Evolutionary conservation across 1,140 invertebrate genomes (phyloP), one percentile per base, ranked within the genome.

Genomic region (Leptopilina boulardi): DNA sequence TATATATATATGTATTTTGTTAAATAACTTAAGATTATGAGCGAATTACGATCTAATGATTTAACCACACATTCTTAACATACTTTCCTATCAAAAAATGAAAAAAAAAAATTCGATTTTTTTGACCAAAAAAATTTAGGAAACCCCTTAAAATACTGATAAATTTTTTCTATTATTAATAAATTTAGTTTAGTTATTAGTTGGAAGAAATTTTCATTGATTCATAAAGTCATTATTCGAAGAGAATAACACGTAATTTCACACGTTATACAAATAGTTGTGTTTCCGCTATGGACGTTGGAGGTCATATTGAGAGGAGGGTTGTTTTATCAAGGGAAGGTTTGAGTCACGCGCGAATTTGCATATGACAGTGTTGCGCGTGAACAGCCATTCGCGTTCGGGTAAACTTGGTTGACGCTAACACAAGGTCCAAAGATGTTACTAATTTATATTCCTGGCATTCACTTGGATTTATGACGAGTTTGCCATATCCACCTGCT

Each of bases 391-490:
- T 73, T 78, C 77, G 76, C 78, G 74, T 54, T 51, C 56, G 21
- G 56, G 78, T 78, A 83, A 83, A 82, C 78, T 83, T 80, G 77
- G 77, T 79, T 82, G 79, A 82, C 76, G 72, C 79, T 77, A 84
- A 80, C 81, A 76, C 71, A 82, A 82, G 81, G 47, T 76, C 79
- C 56, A 54, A 51, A 74, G 79, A 73, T 71, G 73, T 56, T 72
- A 74, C 77, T 87, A 83, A 87, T 87, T 85, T 85, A 83, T 87
- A 87, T 87, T 84, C 86, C 74, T 79, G 77, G 71, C 82, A 81
- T 77, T 78, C 75, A 71, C 76, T 71, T 70, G 75, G 78, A 85
- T 83, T 81, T 77, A 79, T 83, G 79, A 82, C 79, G 76, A 75
- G 76, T 73, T 79, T 78, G 66, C 11, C 74, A 73, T 70, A 70